Evolutionary conservation across 2,888 invertebrate species (phyloP).

Genomic region (Schrankia costaestrigalis): DNA sequence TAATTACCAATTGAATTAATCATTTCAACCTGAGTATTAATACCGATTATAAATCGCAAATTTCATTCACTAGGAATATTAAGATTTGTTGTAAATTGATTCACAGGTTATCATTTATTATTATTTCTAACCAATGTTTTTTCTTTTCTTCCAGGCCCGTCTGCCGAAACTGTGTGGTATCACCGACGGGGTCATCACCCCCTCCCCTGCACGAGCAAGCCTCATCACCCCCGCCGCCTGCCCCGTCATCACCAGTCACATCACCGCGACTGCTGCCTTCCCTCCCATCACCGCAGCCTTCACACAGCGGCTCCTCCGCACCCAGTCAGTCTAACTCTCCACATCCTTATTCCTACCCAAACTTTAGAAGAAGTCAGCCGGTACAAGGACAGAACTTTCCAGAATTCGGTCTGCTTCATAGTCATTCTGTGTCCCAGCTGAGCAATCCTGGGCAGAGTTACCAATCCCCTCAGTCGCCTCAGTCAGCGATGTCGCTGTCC

Average conservation of each 20-base stretch:
- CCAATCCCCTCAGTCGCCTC: conserved; percentile 65
- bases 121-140: background rate
- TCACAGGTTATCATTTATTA: too few species aligned
- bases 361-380: conserved; percentile 58
- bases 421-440: conserved; percentile 58
- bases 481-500: conserved; percentile 72
- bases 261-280: conserved; percentile 51
- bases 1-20: too few species aligned
- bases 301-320: conserved; percentile 61
- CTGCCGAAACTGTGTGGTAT: conserved; percentile 89
- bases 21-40: too few species aligned
- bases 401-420: conserved; percentile 54
- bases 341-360: conserved; percentile 67
- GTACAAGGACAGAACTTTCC: conserved; percentile 45
- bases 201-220: conserved; percentile 64
- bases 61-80: too few species aligned
- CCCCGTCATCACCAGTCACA: conserved; percentile 60
- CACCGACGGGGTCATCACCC: conserved; percentile 72
- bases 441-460: conserved; percentile 56
- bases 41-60: too few species aligned
- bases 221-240: conserved; percentile 64
- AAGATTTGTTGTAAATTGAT: too few species aligned
- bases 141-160: conserved; percentile 84
- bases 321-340: conserved; percentile 68
- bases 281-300: conserved; percentile 68